Conservation (phyloP, 2,888 invertebrate species). For the Hydriomena furcata region DNA sequence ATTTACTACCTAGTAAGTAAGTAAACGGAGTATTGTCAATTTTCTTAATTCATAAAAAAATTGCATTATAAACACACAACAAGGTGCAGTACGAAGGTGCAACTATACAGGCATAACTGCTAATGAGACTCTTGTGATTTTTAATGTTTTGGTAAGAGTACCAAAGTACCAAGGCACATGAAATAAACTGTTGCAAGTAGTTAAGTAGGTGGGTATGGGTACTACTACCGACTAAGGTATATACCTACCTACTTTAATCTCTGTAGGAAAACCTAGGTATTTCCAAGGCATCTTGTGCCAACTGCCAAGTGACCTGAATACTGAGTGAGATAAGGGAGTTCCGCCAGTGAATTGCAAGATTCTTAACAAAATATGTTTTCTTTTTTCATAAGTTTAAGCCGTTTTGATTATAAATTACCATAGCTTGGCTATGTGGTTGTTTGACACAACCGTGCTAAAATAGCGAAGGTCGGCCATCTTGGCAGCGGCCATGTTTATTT, state of each 20-base stretch:
- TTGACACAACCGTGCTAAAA: constrained; percentile 67
- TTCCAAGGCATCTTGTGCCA: constrained; percentile 14
- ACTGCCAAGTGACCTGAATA: constrained; percentile 18
- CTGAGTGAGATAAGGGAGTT: neutral
- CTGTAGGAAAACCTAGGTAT: too few relatives aligned
- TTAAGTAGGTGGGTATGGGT: too few relatives aligned
- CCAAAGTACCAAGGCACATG: too few relatives aligned
- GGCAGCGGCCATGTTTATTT: constrained; percentile 79
- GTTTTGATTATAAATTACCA: constrained; percentile 36
- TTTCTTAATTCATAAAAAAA: too few relatives aligned
- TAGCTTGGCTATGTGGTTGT: constrained; percentile 55
- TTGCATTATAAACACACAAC: too few relatives aligned
- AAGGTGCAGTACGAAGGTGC: too few relatives aligned
- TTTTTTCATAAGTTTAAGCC: constrained; percentile 9
- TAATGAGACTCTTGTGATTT: too few relatives aligned
- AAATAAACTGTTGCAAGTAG: too few relatives aligned
- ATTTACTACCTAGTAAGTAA: too few relatives aligned
- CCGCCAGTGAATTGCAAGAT: neutral
- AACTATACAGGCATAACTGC: too few relatives aligned
- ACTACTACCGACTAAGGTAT: neutral
- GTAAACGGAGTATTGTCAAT: too few relatives aligned
- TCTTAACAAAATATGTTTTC: neutral
- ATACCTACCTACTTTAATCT: neutral
- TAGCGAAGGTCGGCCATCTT: constrained; percentile 80
- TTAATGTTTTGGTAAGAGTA: too few relatives aligned